Conservation (phyloP, 2,113 vertebrate genomes). For the human region GRCh38 chr3:111111501-111112000, state of each 20-base stretch:
- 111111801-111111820: neutral
- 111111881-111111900: neutral
- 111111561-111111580: neutral
- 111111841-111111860: neutral
- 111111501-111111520: conserved; percentile 12
- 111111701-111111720: neutral
- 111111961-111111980: neutral
- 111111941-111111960: neutral
- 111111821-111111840: neutral
- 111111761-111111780: neutral
- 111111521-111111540: neutral
- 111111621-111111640: neutral
- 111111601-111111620: neutral
- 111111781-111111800: neutral
- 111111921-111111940: neutral
- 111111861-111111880: neutral
- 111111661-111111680: neutral
- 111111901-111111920: neutral
- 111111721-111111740: neutral
- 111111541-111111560: neutral
- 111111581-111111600: neutral
- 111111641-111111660: neutral
- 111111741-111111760: neutral
- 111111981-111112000: conserved; percentile 5
- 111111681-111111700: neutral